Evolutionary conservation across 2,888 invertebrate species (phyloP).

Genomic region (Parelbella ahira): DNA sequence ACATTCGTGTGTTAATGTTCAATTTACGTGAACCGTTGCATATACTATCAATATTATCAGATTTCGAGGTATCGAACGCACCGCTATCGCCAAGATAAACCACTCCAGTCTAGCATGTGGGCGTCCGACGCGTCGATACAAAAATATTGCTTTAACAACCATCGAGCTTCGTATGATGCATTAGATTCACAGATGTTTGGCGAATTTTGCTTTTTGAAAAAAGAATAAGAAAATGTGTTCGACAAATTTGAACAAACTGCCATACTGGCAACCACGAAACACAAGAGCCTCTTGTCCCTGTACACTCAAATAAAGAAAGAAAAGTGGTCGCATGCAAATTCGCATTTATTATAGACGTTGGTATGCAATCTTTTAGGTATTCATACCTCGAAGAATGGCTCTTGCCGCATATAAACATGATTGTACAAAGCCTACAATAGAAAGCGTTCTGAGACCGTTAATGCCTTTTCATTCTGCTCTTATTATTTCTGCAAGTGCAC

Average conservation of each 20-base stretch:
- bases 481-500: slow-evolving; percentile 17
- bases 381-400: slow-evolving; percentile 19
- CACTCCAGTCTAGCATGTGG: slow-evolving; percentile 49
- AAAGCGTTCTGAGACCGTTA: slow-evolving; percentile 23
- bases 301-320: slow-evolving; percentile 15
- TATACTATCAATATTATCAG: slow-evolving; percentile 34
- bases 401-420: slow-evolving; percentile 15
- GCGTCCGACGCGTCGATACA: too few relatives aligned
- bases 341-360: slow-evolving; percentile 19
- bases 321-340: slow-evolving; percentile 19
- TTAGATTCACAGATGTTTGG: too few relatives aligned
- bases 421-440: slow-evolving; percentile 19
- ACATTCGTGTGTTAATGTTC: neutral
- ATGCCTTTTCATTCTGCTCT: slow-evolving; percentile 21
- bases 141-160: too few relatives aligned
- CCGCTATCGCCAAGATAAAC: slow-evolving; percentile 50
- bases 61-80: slow-evolving; percentile 46
- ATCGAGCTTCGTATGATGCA: too few relatives aligned
- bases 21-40: neutral
- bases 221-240: too few relatives aligned
- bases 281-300: slow-evolving; percentile 12
- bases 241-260: too few relatives aligned
- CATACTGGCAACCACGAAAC: neutral
- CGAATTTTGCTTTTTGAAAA: too few relatives aligned
- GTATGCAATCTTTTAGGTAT: slow-evolving; percentile 24